Evolutionary conservation across 2,797 vertebrate genomes (phyloP).

Genomic region (Amniataba percoides): DNA sequence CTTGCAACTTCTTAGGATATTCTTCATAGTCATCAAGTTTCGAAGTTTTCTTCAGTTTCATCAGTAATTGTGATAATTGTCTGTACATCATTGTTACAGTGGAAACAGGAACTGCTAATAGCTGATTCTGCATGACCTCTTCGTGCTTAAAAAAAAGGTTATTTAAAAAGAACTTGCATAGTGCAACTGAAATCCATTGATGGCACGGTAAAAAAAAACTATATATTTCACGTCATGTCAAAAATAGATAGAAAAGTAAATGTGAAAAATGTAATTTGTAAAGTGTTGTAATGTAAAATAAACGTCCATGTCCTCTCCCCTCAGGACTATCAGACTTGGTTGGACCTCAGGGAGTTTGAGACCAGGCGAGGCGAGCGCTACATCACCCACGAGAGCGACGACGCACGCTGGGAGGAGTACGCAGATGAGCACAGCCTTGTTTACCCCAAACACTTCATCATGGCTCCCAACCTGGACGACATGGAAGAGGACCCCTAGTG

Average conservation of each 20-base stretch:
- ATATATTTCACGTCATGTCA: too few species aligned
- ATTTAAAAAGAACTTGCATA: neutral
- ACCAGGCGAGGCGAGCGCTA: conserved; percentile 96
- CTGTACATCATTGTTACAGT: neutral
- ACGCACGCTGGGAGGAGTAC: conserved; percentile 96
- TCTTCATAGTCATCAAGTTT: neutral
- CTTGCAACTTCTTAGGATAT: neutral
- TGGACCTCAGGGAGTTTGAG: conserved; percentile 98
- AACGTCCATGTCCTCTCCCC: conserved; percentile 1
- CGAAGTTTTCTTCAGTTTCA: neutral
- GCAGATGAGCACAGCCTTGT: conserved; percentile 92
- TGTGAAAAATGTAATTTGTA: too few species aligned
- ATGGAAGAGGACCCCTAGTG: conserved; percentile 98
- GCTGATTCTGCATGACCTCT: neutral
- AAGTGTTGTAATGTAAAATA: too few species aligned
- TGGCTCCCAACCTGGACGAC: conserved; percentile 98
- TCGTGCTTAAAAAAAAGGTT: too few species aligned
- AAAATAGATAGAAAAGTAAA: too few species aligned
- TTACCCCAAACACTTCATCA: conserved; percentile 98
- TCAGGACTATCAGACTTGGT: conserved; percentile 99
- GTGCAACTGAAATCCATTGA: neutral
- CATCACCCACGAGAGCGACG: conserved; percentile 98
- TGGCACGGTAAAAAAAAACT: neutral
- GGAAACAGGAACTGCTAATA: neutral
- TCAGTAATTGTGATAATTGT: neutral